Base-by-base conservation (phyloP, 2,888 invertebrate species). In the Phrixothrix hirtus region DNA sequence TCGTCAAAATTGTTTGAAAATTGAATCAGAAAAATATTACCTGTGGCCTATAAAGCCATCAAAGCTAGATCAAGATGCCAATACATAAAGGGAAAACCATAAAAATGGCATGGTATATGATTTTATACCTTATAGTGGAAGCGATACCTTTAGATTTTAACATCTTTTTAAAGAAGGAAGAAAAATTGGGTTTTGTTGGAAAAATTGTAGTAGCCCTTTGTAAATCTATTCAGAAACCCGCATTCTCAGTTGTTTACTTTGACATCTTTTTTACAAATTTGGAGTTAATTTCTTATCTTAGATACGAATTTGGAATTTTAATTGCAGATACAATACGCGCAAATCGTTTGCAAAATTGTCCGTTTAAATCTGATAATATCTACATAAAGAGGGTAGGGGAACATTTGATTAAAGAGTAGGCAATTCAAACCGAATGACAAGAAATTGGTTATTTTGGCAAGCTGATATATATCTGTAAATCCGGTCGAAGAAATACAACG, bases 221-320 rank as follows among this genome's bases (percentile, higher is more conserved):
- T n/a, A 57, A 54, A 44, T 42, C 37, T 11, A 42, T 59, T 12
- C 25, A 32, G n/a, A 21, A 55, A 16, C 48, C 51, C 12, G 30
- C 57, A 26, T 4, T 34, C 7, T 21, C 32, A 10, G 34, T 53
- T 36, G 50, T 65, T 5, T 65, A 59, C 44, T 62, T 59, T 44
- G 64, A 66, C 36, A 65, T 61, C 38, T 65, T 35, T 44, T 58
- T 60, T 41, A 50, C 55, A 2, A 41, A 43, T 16, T 29, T 55
- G 12, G 21, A 38, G 12, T 17, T 52, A 14, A 53, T 60, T 38
- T 6, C 36, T 2, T 38, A 42, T 34, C 42, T 57, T 9, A 12
- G 30, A 31, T 25, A 55, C 12, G 34, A 43, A 17, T 47, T 34
- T 15, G 44, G n/a, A 15, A 58, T 44, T 11, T 10, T 6, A 14